These are phyloP conservation scores for Thamnophis sirtalis DNA, from an alignment of 2,113 vertebrate genomes.

Conservation along the genomic window DNA sequence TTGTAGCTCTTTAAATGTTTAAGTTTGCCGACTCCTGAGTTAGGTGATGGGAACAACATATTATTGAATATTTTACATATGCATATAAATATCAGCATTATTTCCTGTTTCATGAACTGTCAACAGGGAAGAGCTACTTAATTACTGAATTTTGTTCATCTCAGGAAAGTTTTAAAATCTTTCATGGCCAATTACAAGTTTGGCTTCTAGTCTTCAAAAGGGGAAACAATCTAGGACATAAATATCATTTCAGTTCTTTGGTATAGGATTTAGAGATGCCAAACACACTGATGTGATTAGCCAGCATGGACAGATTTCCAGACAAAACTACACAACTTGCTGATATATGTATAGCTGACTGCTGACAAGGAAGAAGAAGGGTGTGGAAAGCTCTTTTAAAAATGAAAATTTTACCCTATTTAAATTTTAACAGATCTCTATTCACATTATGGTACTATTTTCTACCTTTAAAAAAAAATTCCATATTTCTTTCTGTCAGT, in stretches of 20 bases:
- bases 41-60: too few relatives aligned
- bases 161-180: slow-evolving; percentile 62
- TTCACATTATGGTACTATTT: neutral
- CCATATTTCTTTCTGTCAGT: neutral
- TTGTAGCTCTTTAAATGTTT: too few relatives aligned
- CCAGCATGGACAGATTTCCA: slow-evolving; percentile 48
- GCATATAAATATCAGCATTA: slow-evolving; percentile 69
- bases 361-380: neutral
- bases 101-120: slow-evolving; percentile 94
- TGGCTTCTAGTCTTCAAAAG: slow-evolving; percentile 71
- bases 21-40: too few relatives aligned
- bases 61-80: too few relatives aligned
- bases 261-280: slow-evolving; percentile 62
- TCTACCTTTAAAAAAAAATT: neutral
- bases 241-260: slow-evolving; percentile 63
- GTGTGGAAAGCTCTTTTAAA: neutral
- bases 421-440: neutral
- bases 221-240: slow-evolving; percentile 61
- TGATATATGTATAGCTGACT: neutral
- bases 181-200: slow-evolving; percentile 67
- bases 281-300: slow-evolving; percentile 61
- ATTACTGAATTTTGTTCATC: slow-evolving; percentile 62
- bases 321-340: neutral
- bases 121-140: slow-evolving; percentile 86
- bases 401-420: neutral